A percentile compares a stretch with the other conserved stretches of the same genome.
phyloP scores from a whole-genome alignment of 2,113 vertebrate species.

The Cynopterus brachyotis region DNA sequence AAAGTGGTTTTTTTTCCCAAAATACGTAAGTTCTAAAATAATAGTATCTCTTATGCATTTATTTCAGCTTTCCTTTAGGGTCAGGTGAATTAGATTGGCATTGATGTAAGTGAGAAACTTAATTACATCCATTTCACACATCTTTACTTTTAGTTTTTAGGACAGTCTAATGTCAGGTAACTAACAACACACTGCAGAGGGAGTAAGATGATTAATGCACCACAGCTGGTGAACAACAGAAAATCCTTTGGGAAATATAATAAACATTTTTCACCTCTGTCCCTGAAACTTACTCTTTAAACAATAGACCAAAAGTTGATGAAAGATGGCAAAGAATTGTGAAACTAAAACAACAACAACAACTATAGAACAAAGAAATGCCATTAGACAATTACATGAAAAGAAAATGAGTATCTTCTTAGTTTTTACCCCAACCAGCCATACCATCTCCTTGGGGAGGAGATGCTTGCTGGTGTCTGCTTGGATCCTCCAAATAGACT shows the following conservation, averaged over 20 bases:
- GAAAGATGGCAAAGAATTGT: background rate
- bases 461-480: background rate
- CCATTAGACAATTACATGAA: background rate
- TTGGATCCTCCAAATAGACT: background rate
- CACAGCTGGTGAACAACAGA: constrained; percentile 71
- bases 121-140: constrained; percentile 70
- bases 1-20: background rate
- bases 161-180: constrained; percentile 56
- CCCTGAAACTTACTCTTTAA: background rate
- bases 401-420: background rate
- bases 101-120: constrained; percentile 32
- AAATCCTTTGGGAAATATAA: constrained; percentile 67
- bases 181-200: constrained; percentile 62
- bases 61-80: constrained; percentile 48
- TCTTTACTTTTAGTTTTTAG: constrained; percentile 74
- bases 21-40: background rate
- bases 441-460: too few species aligned
- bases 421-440: background rate
- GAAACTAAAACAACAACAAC: background rate
- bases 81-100: constrained; percentile 40
- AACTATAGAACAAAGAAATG: background rate
- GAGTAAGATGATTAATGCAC: constrained; percentile 76
- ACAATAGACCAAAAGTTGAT: background rate
- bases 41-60: background rate
- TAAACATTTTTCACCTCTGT: constrained; percentile 70